Evolutionary conservation across 1,140 invertebrate species (phyloP), one percentile per base, ranked within the genome.

Genomic region (Argopecten irradians): DNA sequence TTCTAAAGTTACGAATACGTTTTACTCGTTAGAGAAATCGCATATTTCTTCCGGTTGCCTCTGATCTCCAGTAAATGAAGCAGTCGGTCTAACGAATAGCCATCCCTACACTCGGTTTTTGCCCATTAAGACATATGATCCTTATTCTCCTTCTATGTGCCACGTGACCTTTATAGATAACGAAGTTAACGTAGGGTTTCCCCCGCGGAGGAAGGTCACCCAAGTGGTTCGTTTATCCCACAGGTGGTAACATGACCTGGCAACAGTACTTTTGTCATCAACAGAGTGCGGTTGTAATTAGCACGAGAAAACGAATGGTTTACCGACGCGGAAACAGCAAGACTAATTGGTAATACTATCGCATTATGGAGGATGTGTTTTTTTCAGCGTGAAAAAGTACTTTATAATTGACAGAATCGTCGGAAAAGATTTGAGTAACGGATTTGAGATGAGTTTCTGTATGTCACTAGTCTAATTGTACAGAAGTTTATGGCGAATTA

Each of bases 181-280:
- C 3, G 43, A 55, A n/a, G n/a, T n/a, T n/a, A n/a, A 19, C 22
- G n/a, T 71, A 71, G 13, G 55, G 55, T 71, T 71, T 71, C 55
- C 55, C 55, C 55, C 55, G 55, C 55, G 55, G 55, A 71, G 55
- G 55, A 71, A 71, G 55, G 55, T 71, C 55, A 71, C 55, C 22
- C 55, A 71, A 71, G 55, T 71, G 55, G 55, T 71, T 71, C 55
- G 55, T n/a, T 71, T 71, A 71, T 71, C 55, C 55, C 55, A 71
- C 55, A 71, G 55, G 55, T 71, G 22, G 55, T 28, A 71, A 71
- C 55, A 71, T n/a, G 55, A 71, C 1, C 55, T 71, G 55, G 22
- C 28, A 71, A 71, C 55, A 71, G 55, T 71, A 71, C 55, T 71
- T 71, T 71, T n/a, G 22, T 71, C 55, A 71, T 71, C n/a, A 71